Evolutionary conservation across 2,888 invertebrate genomes (phyloP).

Genomic region (Cheilosia scutellata): DNA sequence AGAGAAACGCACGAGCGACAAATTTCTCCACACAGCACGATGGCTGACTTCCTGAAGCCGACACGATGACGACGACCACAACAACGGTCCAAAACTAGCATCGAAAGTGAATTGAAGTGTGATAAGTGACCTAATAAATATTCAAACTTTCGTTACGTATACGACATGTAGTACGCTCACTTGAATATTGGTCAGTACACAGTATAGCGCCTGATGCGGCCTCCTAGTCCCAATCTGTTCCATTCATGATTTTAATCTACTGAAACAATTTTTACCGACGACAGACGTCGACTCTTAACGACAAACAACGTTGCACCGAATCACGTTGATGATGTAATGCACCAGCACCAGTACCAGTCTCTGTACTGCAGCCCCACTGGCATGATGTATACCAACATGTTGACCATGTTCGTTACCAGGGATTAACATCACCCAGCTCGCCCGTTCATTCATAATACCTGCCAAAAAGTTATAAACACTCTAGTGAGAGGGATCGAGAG

Average conservation of each 20-base stretch:
- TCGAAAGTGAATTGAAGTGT: conserved; percentile 51
- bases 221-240: conserved; percentile 23
- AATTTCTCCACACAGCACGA: conserved; percentile 44
- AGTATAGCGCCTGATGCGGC: neutral
- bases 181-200: neutral
- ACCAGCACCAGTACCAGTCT: no score
- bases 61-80: conserved; percentile 13
- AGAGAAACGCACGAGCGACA: conserved; percentile 20
- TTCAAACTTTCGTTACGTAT: conserved; percentile 42
- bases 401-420: conserved; percentile 11
- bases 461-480: conserved; percentile 39
- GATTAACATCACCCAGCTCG: conserved; percentile 32
- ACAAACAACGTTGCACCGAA: conserved; percentile 47
- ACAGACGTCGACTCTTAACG: conserved; percentile 55
- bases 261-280: conserved; percentile 25
- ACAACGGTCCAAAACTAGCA: neutral
- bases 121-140: conserved; percentile 68
- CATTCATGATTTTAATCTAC: conserved; percentile 62
- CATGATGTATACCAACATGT: conserved; percentile 11
- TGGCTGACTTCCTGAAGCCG: conserved; percentile 45
- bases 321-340: conserved; percentile 45
- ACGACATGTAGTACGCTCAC: conserved; percentile 13
- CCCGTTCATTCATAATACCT: conserved; percentile 56
- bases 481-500: conserved; percentile 29
- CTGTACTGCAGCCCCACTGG: neutral